Base-by-base conservation (phyloP, 1,140 invertebrate genomes). In the Aleiodes sp. region DNA sequence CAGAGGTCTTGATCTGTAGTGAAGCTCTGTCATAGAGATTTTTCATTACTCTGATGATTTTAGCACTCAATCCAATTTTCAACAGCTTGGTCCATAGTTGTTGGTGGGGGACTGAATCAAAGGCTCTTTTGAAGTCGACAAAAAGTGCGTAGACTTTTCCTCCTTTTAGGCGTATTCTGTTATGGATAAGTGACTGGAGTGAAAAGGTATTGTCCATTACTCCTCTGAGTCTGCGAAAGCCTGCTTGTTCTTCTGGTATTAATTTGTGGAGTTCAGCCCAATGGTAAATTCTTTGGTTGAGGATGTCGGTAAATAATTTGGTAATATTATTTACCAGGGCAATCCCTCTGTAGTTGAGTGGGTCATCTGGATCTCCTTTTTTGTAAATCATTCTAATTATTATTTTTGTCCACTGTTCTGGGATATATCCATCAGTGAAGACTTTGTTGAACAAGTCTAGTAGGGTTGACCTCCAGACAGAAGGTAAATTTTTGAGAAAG, bases 31-130 rank as follows among this genome's bases (percentile, higher is more conserved):
- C 52, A 24, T 76, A 76, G 0, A 76, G 31, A 6, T 39, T 63
- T 21, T 71, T 63, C 0, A 75, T 16, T 1, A 70, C 59, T 2
- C 33, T 19, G 12, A 75, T 77, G 0, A 74, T 6, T 65, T 76
- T 77, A 16, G 70, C 0, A 21, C 64, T 61, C 0, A 77, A 28
- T 4, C 73, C 74, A 12, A 74, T 2, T 4, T 39, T 21, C 9
- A 14, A 16, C 16, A 41, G 39, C n/a, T 41, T 41, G 4, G 39
- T 8, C 39, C 39, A 41, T 6, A 41, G 39, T 14, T 12, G 39
- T 12, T 14, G 39, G n/a, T 41, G 39, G 8, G 6, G 39, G 8
- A 41, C 4, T 8, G 39, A 41, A 14, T 41, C 39, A n/a, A 41
- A 41, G 6, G 39, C 39, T 3, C 39, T 6, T 41, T 14, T 6